Percentiles rank a stretch among this genome's conserved stretches.
Conservation (phyloP, 2,888 invertebrate genomes). For the Protonemura montana region DNA sequence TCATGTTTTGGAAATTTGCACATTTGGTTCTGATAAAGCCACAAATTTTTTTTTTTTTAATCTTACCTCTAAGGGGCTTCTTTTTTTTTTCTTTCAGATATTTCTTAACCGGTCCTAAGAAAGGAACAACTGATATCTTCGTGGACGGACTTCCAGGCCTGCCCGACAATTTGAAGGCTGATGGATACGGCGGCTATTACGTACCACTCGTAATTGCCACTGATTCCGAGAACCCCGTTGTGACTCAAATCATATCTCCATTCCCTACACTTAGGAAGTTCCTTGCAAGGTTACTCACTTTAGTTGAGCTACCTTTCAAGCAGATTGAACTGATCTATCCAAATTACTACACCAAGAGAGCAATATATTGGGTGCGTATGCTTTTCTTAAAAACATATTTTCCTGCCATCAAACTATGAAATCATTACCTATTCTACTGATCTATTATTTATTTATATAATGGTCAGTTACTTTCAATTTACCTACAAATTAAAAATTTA, state of each 20-base stretch:
- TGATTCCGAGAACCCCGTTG: conserved; percentile 66
- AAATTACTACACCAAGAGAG: conserved; percentile 68
- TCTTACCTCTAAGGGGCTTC: no score
- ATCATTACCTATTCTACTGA: no score
- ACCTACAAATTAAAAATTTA: not conserved
- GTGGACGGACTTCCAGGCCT: conserved; percentile 80
- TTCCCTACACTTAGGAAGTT: conserved; percentile 74
- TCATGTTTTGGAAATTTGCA: no score
- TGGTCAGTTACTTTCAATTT: conserved; percentile 43
- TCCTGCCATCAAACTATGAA: no score
- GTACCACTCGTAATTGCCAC: conserved; percentile 66
- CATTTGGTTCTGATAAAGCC: not conserved
- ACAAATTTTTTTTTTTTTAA: not conserved
- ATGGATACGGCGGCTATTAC: conserved; percentile 72
- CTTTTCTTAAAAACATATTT: conserved; percentile 34
- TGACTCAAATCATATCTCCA: conserved; percentile 64
- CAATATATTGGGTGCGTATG: conserved; percentile 67
- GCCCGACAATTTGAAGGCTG: conserved; percentile 70
- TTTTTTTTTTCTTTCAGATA: conserved; percentile 62
- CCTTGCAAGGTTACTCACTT: conserved; percentile 65
- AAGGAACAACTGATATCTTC: conserved; percentile 82
- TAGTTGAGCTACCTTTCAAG: conserved; percentile 71
- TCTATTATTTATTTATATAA: no score
- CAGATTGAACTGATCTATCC: conserved; percentile 71
- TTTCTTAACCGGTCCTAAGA: conserved; percentile 80